Evolutionary conservation across 2,113 vertebrate species (phyloP).

Genomic region (Melanocharis versteri): DNA sequence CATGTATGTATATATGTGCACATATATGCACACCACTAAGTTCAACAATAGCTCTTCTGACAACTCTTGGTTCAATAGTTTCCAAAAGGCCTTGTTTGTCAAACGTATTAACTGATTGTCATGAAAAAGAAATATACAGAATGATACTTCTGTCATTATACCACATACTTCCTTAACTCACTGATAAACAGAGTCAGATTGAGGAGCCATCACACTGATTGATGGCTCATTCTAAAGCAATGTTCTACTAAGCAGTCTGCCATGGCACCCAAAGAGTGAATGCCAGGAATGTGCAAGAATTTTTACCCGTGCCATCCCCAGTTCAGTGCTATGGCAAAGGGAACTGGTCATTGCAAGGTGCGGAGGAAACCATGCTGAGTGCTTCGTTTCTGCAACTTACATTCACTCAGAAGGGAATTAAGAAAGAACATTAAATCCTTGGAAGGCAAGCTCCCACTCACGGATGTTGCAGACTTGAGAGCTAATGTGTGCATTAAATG

Average conservation of each 20-base stretch:
- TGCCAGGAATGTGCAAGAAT: not conserved
- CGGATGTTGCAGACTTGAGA: not conserved
- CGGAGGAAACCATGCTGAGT: not conserved
- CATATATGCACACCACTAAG: not conserved
- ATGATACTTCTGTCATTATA: not conserved
- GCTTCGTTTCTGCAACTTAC: not conserved
- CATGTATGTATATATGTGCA: too few relatives aligned
- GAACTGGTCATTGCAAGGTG: not conserved
- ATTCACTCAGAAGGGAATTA: not conserved
- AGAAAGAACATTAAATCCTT: not conserved
- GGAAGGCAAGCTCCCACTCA: not conserved
- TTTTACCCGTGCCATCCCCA: not conserved
- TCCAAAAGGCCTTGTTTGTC: not conserved
- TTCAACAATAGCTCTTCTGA: not conserved
- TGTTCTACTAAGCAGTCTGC: not conserved
- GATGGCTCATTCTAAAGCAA: conserved; percentile 26
- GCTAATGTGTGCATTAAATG: not conserved
- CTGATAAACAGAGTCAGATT: not conserved
- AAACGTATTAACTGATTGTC: not conserved
- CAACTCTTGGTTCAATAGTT: not conserved
- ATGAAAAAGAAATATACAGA: not conserved
- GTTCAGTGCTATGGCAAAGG: not conserved
- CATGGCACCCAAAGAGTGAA: not conserved
- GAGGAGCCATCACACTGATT: not conserved
- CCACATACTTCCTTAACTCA: not conserved